These are phyloP conservation scores for Neoitamus cyanurus DNA, from an alignment of 2,888 invertebrate genomes.

Conservation along the genomic window DNA sequence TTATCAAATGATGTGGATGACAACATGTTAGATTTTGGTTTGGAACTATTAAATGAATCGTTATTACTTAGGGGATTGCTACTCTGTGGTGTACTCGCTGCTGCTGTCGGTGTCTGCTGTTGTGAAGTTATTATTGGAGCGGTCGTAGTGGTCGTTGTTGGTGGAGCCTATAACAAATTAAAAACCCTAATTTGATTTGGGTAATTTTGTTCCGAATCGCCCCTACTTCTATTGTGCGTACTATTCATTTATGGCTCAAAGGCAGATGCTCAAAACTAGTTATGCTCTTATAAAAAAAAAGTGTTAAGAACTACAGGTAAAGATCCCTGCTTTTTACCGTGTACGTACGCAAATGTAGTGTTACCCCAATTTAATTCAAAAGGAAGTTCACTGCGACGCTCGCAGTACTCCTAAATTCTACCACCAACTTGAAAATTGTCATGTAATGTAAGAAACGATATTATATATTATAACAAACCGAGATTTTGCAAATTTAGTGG, in stretches of 20 bases:
- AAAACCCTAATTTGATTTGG: conserved; percentile 4
- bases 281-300: background rate
- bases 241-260: no score
- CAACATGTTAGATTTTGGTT: conserved; percentile 48
- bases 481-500: no score
- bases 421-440: no score
- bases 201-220: background rate
- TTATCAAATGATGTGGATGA: conserved; percentile 51
- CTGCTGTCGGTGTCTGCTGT: conserved; percentile 64
- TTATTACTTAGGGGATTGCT: conserved; percentile 43
- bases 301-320: no score
- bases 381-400: no score
- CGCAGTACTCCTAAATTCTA: no score
- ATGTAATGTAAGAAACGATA: no score
- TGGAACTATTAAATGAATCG: conserved; percentile 40
- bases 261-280: background rate
- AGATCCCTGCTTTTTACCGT: no score
- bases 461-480: no score
- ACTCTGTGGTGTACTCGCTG: conserved; percentile 59
- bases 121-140: conserved; percentile 56
- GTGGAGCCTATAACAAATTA: conserved; percentile 51
- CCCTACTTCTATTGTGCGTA: background rate
- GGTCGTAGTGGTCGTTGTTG: conserved; percentile 55
- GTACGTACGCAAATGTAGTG: no score
- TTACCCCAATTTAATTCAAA: no score